Conservation (phyloP, 2,113 vertebrate genomes). For the Diglossa brunneiventris region DNA sequence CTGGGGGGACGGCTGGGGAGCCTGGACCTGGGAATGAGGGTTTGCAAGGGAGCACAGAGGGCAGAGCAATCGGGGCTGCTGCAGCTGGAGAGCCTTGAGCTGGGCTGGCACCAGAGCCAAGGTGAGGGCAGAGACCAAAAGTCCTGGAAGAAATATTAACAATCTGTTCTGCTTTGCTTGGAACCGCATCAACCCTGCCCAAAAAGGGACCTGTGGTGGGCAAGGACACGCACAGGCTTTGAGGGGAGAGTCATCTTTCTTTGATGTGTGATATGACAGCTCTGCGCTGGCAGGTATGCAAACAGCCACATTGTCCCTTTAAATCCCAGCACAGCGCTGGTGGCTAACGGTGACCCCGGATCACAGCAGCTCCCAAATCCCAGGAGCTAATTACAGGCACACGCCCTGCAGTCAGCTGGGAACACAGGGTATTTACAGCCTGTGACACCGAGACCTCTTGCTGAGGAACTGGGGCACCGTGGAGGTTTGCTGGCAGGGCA, state of each 20-base stretch:
- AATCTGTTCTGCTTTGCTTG: neutral
- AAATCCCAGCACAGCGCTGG: neutral
- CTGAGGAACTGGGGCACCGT: neutral
- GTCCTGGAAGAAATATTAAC: neutral
- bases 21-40: accelerated
- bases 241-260: neutral
- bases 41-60: neutral
- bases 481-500: neutral
- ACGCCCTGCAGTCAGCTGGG: neutral
- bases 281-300: neutral
- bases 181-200: accelerated
- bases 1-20: neutral
- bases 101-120: neutral
- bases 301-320: neutral
- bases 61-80: neutral
- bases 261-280: accelerated
- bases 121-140: neutral
- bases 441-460: neutral
- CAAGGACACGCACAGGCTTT: neutral
- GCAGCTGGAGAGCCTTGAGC: neutral
- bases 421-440: neutral
- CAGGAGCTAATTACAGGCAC: constrained; percentile 19
- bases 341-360: neutral
- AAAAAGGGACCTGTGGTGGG: neutral
- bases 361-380: constrained; percentile 33